Evolutionary conservation across 2,888 invertebrate genomes (phyloP).

Genomic region (Eristalinus sepulchralis): DNA sequence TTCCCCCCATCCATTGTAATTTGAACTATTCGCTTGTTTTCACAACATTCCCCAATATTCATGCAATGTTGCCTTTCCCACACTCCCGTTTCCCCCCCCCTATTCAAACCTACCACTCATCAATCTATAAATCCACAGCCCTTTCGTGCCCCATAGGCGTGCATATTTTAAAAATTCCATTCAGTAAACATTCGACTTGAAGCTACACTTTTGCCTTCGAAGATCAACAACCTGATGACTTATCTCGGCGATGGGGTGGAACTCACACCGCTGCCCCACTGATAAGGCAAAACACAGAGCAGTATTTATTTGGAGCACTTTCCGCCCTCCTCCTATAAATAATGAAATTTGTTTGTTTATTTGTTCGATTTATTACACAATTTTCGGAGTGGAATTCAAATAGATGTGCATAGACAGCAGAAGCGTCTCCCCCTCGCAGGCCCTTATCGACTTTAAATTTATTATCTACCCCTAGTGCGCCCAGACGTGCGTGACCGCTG

Average conservation of each 20-base stretch:
- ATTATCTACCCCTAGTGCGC: conserved; percentile 44
- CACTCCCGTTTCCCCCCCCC: not conserved
- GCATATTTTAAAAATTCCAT: conserved; percentile 25
- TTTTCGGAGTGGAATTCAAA: conserved; percentile 45
- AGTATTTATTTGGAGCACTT: conserved; percentile 10
- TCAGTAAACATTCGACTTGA: conserved; percentile 44
- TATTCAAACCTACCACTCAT: not conserved
- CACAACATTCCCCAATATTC: not conserved
- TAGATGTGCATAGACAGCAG: not conserved
- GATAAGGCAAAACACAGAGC: conserved; percentile 22
- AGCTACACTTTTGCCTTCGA: conserved; percentile 7
- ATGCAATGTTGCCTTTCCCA: not conserved
- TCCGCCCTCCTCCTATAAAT: not conserved
- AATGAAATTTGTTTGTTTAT: conserved; percentile 38
- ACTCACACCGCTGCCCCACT: conserved; percentile 14
- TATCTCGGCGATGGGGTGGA: conserved; percentile 33
- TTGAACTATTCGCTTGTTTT: not conserved
- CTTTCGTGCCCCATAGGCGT: not conserved
- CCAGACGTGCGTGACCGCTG: conserved; percentile 42
- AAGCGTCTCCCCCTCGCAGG: conserved; percentile 6
- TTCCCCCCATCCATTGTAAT: not conserved
- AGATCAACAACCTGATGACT: conserved; percentile 66
- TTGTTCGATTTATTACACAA: conserved; percentile 49
- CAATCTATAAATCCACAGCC: not conserved
- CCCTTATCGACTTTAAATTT: conserved; percentile 57